phyloP scores from a whole-genome alignment of 2,113 vertebrate genomes.

The Cebidichthys violaceus region DNA sequence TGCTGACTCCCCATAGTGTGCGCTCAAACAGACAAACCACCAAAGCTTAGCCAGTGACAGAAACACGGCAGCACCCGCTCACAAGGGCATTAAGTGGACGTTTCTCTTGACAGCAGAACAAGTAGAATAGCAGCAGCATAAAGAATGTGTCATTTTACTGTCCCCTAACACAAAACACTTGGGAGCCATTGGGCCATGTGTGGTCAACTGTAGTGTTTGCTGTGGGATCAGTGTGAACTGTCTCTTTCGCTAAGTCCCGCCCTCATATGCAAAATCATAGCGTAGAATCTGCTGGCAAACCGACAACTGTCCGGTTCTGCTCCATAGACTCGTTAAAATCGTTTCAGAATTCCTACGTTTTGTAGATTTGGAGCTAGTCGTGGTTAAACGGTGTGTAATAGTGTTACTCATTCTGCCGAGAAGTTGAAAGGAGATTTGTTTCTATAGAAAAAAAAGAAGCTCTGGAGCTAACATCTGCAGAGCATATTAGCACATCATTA shows the following conservation, averaged over 20 bases:
- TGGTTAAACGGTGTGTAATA: no score
- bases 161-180: background rate
- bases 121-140: slow-evolving; percentile 2
- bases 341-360: no score
- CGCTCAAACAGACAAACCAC: slow-evolving; percentile 40
- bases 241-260: background rate
- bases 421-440: no score
- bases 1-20: slow-evolving; percentile 69
- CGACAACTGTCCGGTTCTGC: background rate
- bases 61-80: slow-evolving; percentile 32
- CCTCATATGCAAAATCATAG: background rate
- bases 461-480: no score
- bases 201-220: background rate
- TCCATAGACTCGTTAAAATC: no score
- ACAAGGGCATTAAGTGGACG: slow-evolving; percentile 18
- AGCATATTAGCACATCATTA: no score
- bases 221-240: background rate
- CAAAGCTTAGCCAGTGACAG: slow-evolving; percentile 44
- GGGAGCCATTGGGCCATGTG: background rate
- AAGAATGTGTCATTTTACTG: slow-evolving; percentile 15
- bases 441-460: no score
- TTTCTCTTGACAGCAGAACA: slow-evolving; percentile 35
- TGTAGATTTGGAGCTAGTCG: no score
- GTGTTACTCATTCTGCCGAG: no score
- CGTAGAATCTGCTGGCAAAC: background rate